Percentiles rank a stretch among this genome's conserved stretches.
Conservation (phyloP, 92 coral and sea anemone species). For the Phymanthus crucifer region DNA sequence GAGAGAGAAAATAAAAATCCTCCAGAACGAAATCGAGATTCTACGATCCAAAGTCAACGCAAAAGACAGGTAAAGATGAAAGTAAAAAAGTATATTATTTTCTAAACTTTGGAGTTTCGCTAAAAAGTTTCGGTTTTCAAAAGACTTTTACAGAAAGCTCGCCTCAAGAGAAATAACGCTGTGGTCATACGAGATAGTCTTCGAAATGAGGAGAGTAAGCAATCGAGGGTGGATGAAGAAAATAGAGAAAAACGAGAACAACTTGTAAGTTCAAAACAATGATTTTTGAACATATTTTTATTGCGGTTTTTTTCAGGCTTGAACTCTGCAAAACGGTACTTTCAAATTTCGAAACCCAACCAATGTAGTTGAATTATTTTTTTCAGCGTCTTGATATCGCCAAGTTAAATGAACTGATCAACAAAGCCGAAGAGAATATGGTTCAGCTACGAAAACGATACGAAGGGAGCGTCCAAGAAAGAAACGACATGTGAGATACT, state of each 20-base stretch:
- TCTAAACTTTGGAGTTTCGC: neutral
- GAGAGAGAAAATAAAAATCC: conserved; percentile 96
- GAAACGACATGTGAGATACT: conserved; percentile 88
- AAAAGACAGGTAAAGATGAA: conserved; percentile 78
- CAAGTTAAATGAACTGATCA: conserved; percentile 89
- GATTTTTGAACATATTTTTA: neutral
- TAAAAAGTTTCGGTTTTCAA: neutral
- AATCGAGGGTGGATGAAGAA: conserved; percentile 79
- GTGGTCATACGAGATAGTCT: conserved; percentile 95
- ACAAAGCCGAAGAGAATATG: conserved; percentile 97
- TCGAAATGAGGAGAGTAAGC: conserved; percentile 93
- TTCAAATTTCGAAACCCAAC: neutral
- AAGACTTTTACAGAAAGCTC: conserved; percentile 92
- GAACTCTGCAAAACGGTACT: neutral
- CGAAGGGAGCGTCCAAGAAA: conserved; percentile 89
- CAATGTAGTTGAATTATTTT: neutral
- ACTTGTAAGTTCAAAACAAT: conserved; percentile 47
- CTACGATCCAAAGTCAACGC: conserved; percentile 97
- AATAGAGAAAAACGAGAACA: conserved; percentile 95
- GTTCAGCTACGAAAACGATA: conserved; percentile 97
- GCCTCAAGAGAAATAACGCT: conserved; percentile 87
- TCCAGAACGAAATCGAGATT: conserved; percentile 98
- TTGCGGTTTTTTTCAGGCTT: too few relatives aligned
- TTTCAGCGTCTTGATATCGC: conserved; percentile 92
- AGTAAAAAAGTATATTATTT: neutral